These are phyloP conservation scores for Sminthurinus aureus DNA, from an alignment of 2,888 invertebrate species.

Conservation along the genomic window DNA sequence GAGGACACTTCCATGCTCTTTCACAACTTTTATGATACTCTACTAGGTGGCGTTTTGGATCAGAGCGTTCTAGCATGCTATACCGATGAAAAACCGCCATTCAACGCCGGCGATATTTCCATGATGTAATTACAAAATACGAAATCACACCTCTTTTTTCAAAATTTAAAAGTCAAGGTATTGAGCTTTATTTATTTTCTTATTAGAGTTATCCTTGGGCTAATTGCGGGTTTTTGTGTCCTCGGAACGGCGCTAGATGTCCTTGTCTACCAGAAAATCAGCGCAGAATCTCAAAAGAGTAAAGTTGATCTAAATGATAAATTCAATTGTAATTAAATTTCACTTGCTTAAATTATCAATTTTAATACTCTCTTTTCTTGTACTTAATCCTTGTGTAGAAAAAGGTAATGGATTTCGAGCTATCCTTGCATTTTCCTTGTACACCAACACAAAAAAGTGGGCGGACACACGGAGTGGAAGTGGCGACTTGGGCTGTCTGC, in stretches of 20 bases:
- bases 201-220: neutral
- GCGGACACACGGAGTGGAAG: neutral
- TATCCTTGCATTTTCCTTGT: conserved; percentile 22
- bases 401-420: neutral
- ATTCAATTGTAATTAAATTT: neutral
- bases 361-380: too few relatives aligned
- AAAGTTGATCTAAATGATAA: neutral
- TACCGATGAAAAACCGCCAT: conserved; percentile 22
- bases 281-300: too few relatives aligned
- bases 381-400: too few relatives aligned
- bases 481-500: conserved; percentile 29
- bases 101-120: conserved; percentile 15
- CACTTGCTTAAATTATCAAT: too few relatives aligned
- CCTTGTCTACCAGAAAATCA: conserved; percentile 60
- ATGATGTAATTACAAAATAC: conserved; percentile 27
- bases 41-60: neutral
- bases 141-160: too few relatives aligned
- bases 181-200: too few relatives aligned
- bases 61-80: neutral
- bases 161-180: too few relatives aligned
- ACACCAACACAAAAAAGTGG: conserved; percentile 22
- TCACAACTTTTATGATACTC: neutral
- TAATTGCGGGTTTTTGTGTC: conserved; percentile 62
- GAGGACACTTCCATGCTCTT: conserved; percentile 3
- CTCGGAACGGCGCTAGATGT: conserved; percentile 70